A percentile compares a stretch with the other conserved stretches of the same genome.
Conservation (phyloP, 2,113 vertebrate genomes). For the Macrotus californicus region DNA sequence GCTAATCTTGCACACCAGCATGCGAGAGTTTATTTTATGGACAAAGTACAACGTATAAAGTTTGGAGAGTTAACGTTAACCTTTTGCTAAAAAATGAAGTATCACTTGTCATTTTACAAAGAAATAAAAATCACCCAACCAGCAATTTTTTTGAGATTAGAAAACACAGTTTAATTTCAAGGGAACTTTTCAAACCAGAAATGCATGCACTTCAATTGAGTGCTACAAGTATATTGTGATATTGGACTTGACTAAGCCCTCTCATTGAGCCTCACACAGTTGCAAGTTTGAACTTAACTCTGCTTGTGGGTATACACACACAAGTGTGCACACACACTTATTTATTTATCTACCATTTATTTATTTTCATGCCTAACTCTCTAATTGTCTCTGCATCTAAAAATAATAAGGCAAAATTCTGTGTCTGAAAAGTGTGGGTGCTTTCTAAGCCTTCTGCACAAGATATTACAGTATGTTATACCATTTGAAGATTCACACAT, state of each 20-base stretch:
- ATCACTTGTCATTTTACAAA: constrained; percentile 70
- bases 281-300: not conserved
- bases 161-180: constrained; percentile 67
- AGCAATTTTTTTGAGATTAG: constrained; percentile 70
- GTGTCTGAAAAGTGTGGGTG: not conserved
- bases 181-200: constrained; percentile 49
- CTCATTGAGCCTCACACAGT: not conserved
- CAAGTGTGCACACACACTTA: fast-evolving
- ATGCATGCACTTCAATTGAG: not conserved
- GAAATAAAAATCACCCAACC: constrained; percentile 73
- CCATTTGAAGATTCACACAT: not conserved
- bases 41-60: constrained; percentile 73
- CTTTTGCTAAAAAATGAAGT: constrained; percentile 77
- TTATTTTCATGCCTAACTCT: not conserved
- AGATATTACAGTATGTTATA: not conserved
- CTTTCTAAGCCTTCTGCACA: not conserved
- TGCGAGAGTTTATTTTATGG: constrained; percentile 71
- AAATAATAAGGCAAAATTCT: not conserved
- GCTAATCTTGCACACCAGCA: constrained; percentile 65
- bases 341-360: not conserved
- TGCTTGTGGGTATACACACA: not conserved
- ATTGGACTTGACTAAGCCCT: not conserved
- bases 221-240: not conserved
- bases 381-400: not conserved
- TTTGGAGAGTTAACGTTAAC: constrained; percentile 73